A percentile compares a stretch with the other conserved stretches of the same genome.
Evolutionary conservation across 92 coral and sea anemone genomes (phyloP).

Genomic region (Muricea muricata): DNA sequence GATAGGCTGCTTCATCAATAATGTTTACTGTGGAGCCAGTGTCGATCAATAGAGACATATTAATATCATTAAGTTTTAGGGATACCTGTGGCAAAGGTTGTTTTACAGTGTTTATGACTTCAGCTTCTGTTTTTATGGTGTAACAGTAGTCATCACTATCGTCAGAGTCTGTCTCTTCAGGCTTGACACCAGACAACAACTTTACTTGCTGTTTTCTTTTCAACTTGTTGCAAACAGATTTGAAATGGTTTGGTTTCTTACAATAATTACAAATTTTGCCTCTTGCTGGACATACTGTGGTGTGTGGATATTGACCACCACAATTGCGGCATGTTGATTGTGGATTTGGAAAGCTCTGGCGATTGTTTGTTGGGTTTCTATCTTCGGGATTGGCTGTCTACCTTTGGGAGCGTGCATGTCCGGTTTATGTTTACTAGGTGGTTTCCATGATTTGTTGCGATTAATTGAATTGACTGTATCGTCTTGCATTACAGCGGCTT

Average conservation of each 20-base stretch:
- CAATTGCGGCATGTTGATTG: not conserved
- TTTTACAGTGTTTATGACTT: not conserved
- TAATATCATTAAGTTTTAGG: constrained; percentile 26
- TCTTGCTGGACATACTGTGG: not conserved
- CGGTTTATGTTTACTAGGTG: too few species aligned
- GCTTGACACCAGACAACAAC: not conserved
- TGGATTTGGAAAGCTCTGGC: not conserved
- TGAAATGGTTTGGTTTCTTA: constrained; percentile 12
- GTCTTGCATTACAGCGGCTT: too few species aligned
- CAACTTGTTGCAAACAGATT: constrained; percentile 20
- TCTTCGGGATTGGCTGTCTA: too few species aligned
- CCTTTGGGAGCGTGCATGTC: too few species aligned
- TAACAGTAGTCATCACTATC: not conserved
- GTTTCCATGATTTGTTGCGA: too few species aligned
- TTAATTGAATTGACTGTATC: too few species aligned
- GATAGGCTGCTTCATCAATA: constrained; percentile 18
- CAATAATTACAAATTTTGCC: constrained; percentile 14
- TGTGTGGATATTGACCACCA: constrained; percentile 10
- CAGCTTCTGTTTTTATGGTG: not conserved
- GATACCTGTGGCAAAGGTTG: too few species aligned
- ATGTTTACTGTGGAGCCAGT: not conserved
- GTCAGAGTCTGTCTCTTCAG: not conserved
- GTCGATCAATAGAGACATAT: not conserved
- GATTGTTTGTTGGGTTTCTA: too few species aligned
- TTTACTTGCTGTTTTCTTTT: not conserved